Evolutionary conservation across 2,888 invertebrate genomes (phyloP).

Genomic region (Notodonta dromedarius): DNA sequence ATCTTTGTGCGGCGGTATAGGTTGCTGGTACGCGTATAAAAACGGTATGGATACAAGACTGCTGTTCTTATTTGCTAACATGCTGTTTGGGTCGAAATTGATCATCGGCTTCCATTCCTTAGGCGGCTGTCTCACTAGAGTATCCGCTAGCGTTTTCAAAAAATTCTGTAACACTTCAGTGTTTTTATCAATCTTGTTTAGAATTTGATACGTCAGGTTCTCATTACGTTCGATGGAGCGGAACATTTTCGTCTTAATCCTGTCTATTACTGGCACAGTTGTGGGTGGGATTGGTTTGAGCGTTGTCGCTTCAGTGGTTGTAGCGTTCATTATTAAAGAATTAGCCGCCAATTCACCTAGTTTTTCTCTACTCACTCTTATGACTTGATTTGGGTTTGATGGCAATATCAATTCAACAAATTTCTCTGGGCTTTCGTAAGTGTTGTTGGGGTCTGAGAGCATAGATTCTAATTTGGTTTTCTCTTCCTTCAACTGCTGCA

Average conservation of each 20-base stretch:
- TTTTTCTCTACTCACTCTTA: constrained; percentile 36
- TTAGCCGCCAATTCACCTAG: constrained; percentile 24
- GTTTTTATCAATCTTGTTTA: constrained; percentile 67
- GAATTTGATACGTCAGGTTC: constrained; percentile 59
- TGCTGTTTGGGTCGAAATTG: constrained; percentile 5
- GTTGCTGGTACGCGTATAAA: constrained; percentile 52
- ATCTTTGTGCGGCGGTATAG: constrained; percentile 23
- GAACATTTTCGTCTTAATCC: constrained; percentile 38
- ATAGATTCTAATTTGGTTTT: constrained; percentile 51
- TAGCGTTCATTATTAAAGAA: constrained; percentile 12
- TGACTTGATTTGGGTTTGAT: constrained; percentile 27
- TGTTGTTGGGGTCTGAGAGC: constrained; percentile 15
- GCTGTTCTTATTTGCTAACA: constrained; percentile 29
- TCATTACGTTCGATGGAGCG: constrained; percentile 58
- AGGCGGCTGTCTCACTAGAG: constrained; percentile 21
- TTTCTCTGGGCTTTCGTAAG: constrained; percentile 22
- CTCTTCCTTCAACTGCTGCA: constrained; percentile 55
- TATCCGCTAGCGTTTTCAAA: constrained; percentile 54
- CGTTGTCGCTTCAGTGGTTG: constrained; percentile 13
- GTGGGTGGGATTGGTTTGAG: constrained; percentile 16
- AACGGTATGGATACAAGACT: constrained; percentile 50
- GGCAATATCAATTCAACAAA: constrained; percentile 34
- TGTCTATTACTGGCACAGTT: constrained; percentile 12
- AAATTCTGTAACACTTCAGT: constrained; percentile 62
- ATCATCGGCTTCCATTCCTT: neutral